Conservation (phyloP, 2,888 invertebrate genomes). For the Anorthoa munda region DNA sequence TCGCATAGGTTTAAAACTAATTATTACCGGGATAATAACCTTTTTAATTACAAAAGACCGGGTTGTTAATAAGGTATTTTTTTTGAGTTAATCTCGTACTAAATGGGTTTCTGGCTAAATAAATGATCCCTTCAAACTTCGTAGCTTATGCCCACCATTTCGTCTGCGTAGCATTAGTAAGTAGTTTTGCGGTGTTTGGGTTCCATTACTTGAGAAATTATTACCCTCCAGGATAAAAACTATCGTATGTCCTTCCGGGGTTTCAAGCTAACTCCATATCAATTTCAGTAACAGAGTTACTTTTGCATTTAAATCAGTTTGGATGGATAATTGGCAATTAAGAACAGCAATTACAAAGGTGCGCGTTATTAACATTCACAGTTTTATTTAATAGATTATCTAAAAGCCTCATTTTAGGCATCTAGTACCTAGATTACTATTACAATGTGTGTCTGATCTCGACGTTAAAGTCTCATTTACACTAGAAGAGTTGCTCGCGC, state of each 20-base stretch:
- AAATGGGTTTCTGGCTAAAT: background rate
- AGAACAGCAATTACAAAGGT: slow-evolving; percentile 12
- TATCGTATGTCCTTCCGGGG: no score
- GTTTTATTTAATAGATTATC: slow-evolving; percentile 9
- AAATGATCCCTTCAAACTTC: no score
- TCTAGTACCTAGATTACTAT: slow-evolving; percentile 13
- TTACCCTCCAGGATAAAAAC: no score
- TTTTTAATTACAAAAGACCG: background rate
- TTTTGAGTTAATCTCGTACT: background rate
- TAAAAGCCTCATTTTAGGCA: background rate
- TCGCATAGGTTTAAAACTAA: background rate
- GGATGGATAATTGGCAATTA: background rate
- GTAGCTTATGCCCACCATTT: no score
- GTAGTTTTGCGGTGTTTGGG: no score
- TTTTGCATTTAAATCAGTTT: no score
- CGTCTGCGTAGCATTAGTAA: no score
- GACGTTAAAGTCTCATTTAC: background rate
- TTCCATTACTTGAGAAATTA: no score
- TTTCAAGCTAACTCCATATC: no score
- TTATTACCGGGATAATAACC: background rate
- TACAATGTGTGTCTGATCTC: background rate
- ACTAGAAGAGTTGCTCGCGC: background rate
- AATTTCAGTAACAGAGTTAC: no score
- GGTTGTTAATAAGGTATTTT: background rate
- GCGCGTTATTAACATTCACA: background rate